These are phyloP conservation scores for Bradysia coprophila DNA, from an alignment of 1,140 invertebrate species.

Conservation along the genomic window DNA sequence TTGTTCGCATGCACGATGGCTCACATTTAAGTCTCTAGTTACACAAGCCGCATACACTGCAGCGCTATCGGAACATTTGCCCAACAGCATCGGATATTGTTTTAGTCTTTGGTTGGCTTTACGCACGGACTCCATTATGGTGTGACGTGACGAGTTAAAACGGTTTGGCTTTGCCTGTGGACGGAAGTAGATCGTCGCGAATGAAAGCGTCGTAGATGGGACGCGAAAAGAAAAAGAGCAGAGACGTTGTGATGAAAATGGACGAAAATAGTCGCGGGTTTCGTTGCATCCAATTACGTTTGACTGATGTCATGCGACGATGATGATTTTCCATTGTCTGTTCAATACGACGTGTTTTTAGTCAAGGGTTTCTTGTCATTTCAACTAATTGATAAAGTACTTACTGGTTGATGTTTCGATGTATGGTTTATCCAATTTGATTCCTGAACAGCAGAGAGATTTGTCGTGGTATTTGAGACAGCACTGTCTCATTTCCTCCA, in stretches of 20 bases:
- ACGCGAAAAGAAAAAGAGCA: slow-evolving; percentile 41
- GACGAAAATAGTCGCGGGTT: slow-evolving; percentile 31
- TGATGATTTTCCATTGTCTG: too few species aligned
- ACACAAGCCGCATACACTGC: slow-evolving; percentile 59
- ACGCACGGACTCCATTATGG: slow-evolving; percentile 60
- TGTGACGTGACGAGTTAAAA: too few species aligned
- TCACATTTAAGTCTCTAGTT: slow-evolving; percentile 44
- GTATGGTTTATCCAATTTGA: slow-evolving; percentile 24
- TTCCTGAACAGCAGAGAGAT: slow-evolving; percentile 44
- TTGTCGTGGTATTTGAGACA: slow-evolving; percentile 35
- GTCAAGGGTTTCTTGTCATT: too few species aligned
- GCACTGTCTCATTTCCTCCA: slow-evolving; percentile 43
- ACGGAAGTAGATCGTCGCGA: slow-evolving; percentile 13
- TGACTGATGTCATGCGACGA: background rate
- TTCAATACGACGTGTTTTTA: too few species aligned
- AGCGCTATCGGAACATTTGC: slow-evolving; percentile 46
- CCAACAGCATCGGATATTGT: slow-evolving; percentile 50
- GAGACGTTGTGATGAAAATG: slow-evolving; percentile 22
- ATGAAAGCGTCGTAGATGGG: slow-evolving; percentile 49
- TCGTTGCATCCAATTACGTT: slow-evolving; percentile 25
- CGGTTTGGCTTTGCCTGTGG: slow-evolving; percentile 22
- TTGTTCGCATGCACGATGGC: slow-evolving; percentile 47
- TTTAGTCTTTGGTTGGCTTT: slow-evolving; percentile 49
- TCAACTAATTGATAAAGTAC: too few species aligned
- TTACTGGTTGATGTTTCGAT: too few species aligned